A percentile compares a stretch with the other conserved stretches of the same genome.
Evolutionary conservation across 2,888 invertebrate genomes (phyloP).

Genomic region (Drosophila atripex): DNA sequence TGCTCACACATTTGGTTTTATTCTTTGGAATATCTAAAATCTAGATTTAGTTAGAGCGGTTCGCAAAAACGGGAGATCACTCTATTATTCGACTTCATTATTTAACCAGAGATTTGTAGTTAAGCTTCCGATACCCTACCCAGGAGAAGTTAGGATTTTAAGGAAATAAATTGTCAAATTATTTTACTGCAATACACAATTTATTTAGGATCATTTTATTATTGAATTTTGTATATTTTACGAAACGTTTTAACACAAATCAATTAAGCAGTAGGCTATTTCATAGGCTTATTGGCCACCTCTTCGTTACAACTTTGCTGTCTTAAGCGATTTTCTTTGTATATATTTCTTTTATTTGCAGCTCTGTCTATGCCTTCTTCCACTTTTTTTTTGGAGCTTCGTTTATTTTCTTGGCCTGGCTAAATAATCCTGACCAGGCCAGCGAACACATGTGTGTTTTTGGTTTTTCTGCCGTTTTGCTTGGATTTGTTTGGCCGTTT

Average conservation of each 20-base stretch:
- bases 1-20: slow-evolving; percentile 37
- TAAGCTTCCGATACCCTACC: slow-evolving; percentile 34
- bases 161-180: too few species aligned
- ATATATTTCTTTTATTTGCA: slow-evolving; percentile 8
- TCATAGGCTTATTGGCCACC: background rate
- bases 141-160: too few species aligned
- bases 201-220: background rate
- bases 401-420: slow-evolving; percentile 27
- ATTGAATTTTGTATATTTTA: background rate
- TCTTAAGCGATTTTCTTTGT: slow-evolving; percentile 53
- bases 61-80: slow-evolving; percentile 15
- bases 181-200: background rate
- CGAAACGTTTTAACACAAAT: background rate
- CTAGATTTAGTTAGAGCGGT: slow-evolving; percentile 23
- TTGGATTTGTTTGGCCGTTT: slow-evolving; percentile 38
- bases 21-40: slow-evolving; percentile 30
- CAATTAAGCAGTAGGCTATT: background rate
- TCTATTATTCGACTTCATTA: slow-evolving; percentile 39
- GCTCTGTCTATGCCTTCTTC: slow-evolving; percentile 47
- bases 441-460: slow-evolving; percentile 20
- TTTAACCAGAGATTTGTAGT: slow-evolving; percentile 35
- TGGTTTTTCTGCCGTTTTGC: slow-evolving; percentile 6
- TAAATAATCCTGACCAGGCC: slow-evolving; percentile 32
- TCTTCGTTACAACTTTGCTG: slow-evolving; percentile 51
- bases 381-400: slow-evolving; percentile 19